These are phyloP conservation scores for Tetraneura akinire DNA, from an alignment of 1,140 invertebrate genomes.

Conservation along the genomic window DNA sequence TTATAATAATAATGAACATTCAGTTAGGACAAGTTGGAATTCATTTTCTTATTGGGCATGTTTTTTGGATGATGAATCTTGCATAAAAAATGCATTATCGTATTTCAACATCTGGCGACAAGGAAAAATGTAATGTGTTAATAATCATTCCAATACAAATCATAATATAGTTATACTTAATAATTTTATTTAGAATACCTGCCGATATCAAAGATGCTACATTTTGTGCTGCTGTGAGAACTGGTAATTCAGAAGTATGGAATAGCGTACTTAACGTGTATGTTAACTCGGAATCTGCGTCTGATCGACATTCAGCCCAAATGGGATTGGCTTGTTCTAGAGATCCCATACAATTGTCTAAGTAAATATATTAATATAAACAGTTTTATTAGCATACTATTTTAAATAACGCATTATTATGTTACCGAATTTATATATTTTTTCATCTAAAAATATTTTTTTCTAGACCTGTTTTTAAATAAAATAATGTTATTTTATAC, in stretches of 20 bases:
- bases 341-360: slow-evolving; percentile 40
- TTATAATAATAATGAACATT: background rate
- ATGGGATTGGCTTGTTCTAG: slow-evolving; percentile 49
- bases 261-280: slow-evolving; percentile 45
- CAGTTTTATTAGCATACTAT: too few species aligned
- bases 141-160: too few species aligned
- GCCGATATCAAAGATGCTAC: slow-evolving; percentile 49
- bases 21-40: slow-evolving; percentile 9
- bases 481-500: too few species aligned
- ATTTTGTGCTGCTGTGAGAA: slow-evolving; percentile 48
- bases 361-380: slow-evolving; percentile 29
- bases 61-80: background rate
- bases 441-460: too few species aligned
- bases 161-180: too few species aligned
- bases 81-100: background rate
- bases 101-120: background rate
- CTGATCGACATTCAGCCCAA: slow-evolving; percentile 46
- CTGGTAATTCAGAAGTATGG: slow-evolving; percentile 41
- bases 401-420: too few species aligned
- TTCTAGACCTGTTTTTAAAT: too few species aligned
- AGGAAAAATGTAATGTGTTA: background rate
- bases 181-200: slow-evolving; percentile 17
- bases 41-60: slow-evolving; percentile 35
- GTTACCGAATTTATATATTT: too few species aligned
- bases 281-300: slow-evolving; percentile 25